These are phyloP conservation scores for Disparrhopalites patrizii DNA, from an alignment of 2,888 invertebrate species.

Conservation along the genomic window DNA sequence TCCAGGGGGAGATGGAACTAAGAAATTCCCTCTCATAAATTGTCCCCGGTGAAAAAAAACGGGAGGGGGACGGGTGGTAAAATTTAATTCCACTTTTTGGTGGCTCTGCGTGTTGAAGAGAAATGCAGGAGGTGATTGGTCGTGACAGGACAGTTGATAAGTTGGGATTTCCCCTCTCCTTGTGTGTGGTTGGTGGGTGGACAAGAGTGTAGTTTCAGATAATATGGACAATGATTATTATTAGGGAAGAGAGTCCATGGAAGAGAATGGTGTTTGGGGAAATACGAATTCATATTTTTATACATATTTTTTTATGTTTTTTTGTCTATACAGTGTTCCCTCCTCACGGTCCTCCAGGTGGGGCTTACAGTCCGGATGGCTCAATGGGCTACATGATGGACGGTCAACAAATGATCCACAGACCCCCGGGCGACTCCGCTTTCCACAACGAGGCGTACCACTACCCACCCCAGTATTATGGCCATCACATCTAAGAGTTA, in stretches of 20 bases:
- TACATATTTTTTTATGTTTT: conserved; percentile 2
- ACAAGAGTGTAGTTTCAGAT: conserved; percentile 11
- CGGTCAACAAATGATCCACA: conserved; percentile 94
- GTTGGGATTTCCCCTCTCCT: too few relatives aligned
- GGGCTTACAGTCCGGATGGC: conserved; percentile 93
- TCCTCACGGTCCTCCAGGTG: conserved; percentile 90
- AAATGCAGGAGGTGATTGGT: not conserved
- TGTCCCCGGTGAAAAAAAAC: not conserved
- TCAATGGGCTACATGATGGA: conserved; percentile 94
- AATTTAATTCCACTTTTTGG: too few relatives aligned
- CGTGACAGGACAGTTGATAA: conserved; percentile 3
- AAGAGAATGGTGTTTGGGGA: too few relatives aligned
- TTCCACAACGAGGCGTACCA: conserved; percentile 89
- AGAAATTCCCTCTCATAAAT: not conserved
- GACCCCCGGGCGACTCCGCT: conserved; percentile 86
- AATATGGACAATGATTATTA: not conserved
- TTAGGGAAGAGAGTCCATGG: not conserved
- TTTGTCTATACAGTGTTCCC: conserved; percentile 68
- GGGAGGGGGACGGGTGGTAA: too few relatives aligned
- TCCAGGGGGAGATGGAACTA: too few relatives aligned
- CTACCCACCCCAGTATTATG: conserved; percentile 87
- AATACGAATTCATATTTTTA: conserved; percentile 21
- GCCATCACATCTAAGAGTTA: conserved; percentile 78
- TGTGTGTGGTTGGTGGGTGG: conserved; percentile 8
- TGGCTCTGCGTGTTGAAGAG: not conserved